Conservation (phyloP, 2,888 invertebrate genomes). For the Chloroclysta siterata region DNA sequence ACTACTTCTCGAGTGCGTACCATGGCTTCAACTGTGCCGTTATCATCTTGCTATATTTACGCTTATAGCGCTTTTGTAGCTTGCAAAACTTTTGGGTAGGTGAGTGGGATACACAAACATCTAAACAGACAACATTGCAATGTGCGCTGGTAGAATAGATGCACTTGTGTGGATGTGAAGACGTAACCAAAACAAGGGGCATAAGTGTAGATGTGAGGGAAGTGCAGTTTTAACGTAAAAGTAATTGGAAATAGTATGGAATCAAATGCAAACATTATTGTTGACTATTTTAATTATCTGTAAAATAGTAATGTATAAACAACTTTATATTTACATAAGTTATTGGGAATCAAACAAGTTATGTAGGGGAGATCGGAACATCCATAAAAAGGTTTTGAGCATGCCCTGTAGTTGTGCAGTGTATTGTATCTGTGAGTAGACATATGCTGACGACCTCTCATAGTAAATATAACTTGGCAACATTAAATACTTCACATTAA, state of each 20-base stretch:
- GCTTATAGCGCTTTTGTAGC: constrained; percentile 29
- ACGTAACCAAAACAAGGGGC: constrained; percentile 33
- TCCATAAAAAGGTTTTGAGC: constrained; percentile 71
- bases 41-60: constrained; percentile 12
- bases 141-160: constrained; percentile 39
- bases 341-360: constrained; percentile 65
- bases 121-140: constrained; percentile 47
- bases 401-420: constrained; percentile 76
- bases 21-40: constrained; percentile 10
- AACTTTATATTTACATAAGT: constrained; percentile 78
- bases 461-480: constrained; percentile 35
- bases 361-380: constrained; percentile 53
- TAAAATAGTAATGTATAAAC: constrained; percentile 74
- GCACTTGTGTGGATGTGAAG: constrained; percentile 10
- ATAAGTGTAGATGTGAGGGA: constrained; percentile 31
- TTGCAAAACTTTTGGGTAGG: constrained; percentile 71
- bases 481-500: constrained; percentile 34
- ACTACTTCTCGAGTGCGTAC: background rate
- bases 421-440: constrained; percentile 49
- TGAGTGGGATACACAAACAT: constrained; percentile 64
- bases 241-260: constrained; percentile 40
- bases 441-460: constrained; percentile 41
- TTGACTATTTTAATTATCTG: constrained; percentile 78
- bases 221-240: constrained; percentile 32
- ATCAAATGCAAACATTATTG: constrained; percentile 65